Conservation (phyloP, 2,888 invertebrate species). For the Pseudolycoriella hygida region DNA sequence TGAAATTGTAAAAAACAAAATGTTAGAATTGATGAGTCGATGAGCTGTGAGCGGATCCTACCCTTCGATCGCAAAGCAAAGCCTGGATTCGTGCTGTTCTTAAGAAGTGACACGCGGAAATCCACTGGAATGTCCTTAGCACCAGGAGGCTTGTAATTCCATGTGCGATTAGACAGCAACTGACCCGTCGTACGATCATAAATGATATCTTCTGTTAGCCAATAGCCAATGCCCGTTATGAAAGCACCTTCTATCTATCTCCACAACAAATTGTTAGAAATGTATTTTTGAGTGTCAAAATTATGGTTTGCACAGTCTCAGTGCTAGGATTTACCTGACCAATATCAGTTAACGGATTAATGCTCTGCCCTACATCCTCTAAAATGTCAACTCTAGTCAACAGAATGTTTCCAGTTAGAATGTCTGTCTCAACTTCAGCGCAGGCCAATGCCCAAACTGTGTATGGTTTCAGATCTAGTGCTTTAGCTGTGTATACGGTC, state of each 20-base stretch:
- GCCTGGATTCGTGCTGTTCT: conserved; percentile 38
- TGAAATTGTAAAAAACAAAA: conserved; percentile 15
- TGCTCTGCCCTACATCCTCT: conserved; percentile 47
- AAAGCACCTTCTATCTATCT: conserved; percentile 49
- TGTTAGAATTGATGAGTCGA: no score
- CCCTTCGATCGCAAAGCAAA: conserved; percentile 54
- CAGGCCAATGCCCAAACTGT: conserved; percentile 40
- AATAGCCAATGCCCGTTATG: conserved; percentile 51
- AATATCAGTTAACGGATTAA: conserved; percentile 47
- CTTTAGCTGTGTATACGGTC: conserved; percentile 16
- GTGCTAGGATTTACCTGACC: conserved; percentile 34
- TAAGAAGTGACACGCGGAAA: conserved; percentile 41
- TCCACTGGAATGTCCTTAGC: conserved; percentile 51
- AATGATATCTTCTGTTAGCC: conserved; percentile 46
- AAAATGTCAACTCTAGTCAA: conserved; percentile 41
- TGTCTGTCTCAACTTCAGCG: conserved; percentile 50
- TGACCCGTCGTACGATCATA: conserved; percentile 38
- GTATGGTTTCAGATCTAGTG: conserved; percentile 31
- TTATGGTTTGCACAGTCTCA: no score
- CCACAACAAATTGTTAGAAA: neutral
- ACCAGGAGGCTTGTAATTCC: conserved; percentile 56
- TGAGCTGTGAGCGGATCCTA: no score
- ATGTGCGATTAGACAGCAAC: conserved; percentile 49
- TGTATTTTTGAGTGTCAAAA: neutral
- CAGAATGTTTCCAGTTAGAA: conserved; percentile 47